Conservation (phyloP, 2,888 invertebrate species). For the Electrophaes corylata region DNA sequence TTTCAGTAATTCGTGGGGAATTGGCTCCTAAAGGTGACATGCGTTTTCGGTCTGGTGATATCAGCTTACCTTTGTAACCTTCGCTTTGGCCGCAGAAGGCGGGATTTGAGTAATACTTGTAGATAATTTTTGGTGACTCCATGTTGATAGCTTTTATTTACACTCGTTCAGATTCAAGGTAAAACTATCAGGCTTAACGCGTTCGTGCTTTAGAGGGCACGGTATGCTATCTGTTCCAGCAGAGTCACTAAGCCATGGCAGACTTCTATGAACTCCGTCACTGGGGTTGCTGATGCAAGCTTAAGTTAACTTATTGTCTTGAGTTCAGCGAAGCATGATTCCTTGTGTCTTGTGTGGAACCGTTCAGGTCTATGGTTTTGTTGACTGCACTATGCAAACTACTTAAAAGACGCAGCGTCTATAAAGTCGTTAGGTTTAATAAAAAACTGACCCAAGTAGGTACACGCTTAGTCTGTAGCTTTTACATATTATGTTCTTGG, state of each 20-base stretch:
- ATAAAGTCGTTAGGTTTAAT: too few species aligned
- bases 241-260: not conserved
- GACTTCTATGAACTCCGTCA: not conserved
- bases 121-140: constrained; percentile 81
- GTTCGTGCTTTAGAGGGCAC: not conserved
- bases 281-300: not conserved
- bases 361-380: constrained; percentile 18
- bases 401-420: not conserved
- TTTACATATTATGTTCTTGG: too few species aligned
- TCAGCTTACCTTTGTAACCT: constrained; percentile 70
- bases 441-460: too few species aligned
- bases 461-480: too few species aligned
- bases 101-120: constrained; percentile 90
- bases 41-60: constrained; percentile 59
- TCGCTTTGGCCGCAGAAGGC: constrained; percentile 92
- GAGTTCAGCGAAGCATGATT: constrained; percentile 55
- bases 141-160: constrained; percentile 43
- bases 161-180: not conserved
- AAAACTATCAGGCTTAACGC: too few species aligned
- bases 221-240: not conserved
- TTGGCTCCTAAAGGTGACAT: constrained; percentile 77
- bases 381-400: not conserved
- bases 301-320: constrained; percentile 13
- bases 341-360: constrained; percentile 41
- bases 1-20: constrained; percentile 71